These are phyloP conservation scores for Cyprinodon diabolis DNA, from an alignment of 2,797 vertebrate genomes.

Conservation along the genomic window DNA sequence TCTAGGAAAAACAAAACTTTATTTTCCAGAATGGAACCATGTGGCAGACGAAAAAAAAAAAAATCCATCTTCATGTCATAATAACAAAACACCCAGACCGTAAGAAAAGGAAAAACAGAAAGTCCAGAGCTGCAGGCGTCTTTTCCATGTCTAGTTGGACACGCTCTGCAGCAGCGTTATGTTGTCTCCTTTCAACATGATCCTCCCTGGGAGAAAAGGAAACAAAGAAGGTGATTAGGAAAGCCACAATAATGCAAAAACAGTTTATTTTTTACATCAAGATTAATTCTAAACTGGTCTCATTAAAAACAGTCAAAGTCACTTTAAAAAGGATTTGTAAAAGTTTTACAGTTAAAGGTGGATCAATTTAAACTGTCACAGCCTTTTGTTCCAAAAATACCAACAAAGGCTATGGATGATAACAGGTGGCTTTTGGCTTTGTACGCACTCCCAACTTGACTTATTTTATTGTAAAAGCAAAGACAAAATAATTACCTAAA, in stretches of 20 bases:
- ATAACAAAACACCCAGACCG: slow-evolving; percentile 38
- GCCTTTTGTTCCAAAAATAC: too few species aligned
- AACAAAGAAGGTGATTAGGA: slow-evolving; percentile 2
- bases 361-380: too few species aligned
- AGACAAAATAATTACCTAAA: too few species aligned
- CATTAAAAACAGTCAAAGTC: too few species aligned
- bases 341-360: too few species aligned
- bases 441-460: too few species aligned
- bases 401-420: too few species aligned
- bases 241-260: background rate
- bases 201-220: slow-evolving; percentile 70
- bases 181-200: slow-evolving; percentile 88
- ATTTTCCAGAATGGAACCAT: slow-evolving; percentile 52
- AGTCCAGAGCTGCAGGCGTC: background rate
- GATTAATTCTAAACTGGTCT: background rate
- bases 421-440: too few species aligned
- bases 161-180: slow-evolving; percentile 85
- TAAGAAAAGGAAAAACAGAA: slow-evolving; percentile 21
- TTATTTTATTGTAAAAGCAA: too few species aligned
- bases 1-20: slow-evolving; percentile 45
- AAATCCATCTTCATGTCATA: slow-evolving; percentile 49
- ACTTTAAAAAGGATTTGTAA: too few species aligned
- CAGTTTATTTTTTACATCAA: background rate
- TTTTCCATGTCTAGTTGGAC: slow-evolving; percentile 59
- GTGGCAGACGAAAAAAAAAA: slow-evolving; percentile 32